Evolutionary conservation across 2,797 vertebrate genomes (phyloP).

Genomic region (Pseudomugil tenellus): DNA sequence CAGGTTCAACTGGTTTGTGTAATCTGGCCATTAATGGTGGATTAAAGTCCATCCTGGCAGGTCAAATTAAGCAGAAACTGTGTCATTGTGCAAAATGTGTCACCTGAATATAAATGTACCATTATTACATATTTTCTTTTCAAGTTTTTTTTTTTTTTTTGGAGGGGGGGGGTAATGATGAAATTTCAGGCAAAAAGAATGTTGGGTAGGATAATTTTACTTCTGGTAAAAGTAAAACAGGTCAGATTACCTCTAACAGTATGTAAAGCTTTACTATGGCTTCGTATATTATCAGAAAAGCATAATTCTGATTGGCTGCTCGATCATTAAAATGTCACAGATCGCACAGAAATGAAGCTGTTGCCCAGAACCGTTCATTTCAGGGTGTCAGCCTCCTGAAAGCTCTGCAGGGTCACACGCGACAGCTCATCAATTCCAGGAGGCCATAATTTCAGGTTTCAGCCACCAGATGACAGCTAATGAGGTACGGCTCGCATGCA

Average conservation of each 20-base stretch:
- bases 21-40: no score
- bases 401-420: slow-evolving; percentile 3
- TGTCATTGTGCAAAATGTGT: no score
- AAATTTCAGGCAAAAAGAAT: no score
- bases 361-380: slow-evolving; percentile 38
- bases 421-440: slow-evolving; percentile 59
- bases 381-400: slow-evolving; percentile 32
- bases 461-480: slow-evolving; percentile 47
- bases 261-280: background rate
- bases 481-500: slow-evolving; percentile 14
- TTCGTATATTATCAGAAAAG: slow-evolving; percentile 1
- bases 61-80: no score
- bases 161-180: no score
- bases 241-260: background rate
- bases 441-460: slow-evolving; percentile 45
- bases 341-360: slow-evolving; percentile 34
- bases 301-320: background rate
- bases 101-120: no score
- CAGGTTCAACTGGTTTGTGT: no score
- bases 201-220: no score
- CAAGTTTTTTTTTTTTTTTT: no score
- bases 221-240: no score
- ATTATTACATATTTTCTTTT: no score
- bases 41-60: no score
- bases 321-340: slow-evolving; percentile 3